Percentiles rank a stretch among this genome's conserved stretches.
Conservation (phyloP, 2,797 vertebrate species). For the Perdix hodgsoniae region DNA sequence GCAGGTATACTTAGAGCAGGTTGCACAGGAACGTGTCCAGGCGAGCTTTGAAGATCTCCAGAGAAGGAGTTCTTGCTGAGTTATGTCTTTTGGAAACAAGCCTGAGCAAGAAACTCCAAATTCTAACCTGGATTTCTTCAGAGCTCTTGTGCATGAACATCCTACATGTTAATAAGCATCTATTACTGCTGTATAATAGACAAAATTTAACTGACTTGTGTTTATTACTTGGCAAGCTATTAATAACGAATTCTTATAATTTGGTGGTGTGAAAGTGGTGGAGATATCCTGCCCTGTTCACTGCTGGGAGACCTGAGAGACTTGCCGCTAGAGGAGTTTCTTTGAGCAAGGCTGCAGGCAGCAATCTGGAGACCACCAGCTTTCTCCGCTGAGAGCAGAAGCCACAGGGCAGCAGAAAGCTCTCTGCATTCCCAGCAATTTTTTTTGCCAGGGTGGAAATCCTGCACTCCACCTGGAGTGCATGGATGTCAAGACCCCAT, state of each 20-base stretch:
- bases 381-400: neutral
- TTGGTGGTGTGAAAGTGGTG: neutral
- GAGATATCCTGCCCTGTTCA: neutral
- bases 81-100: neutral
- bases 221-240: neutral
- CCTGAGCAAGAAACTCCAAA: neutral
- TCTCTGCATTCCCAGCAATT: neutral
- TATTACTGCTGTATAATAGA: neutral
- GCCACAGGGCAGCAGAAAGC: neutral
- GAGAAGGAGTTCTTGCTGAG: neutral
- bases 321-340: fast-evolving
- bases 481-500: neutral
- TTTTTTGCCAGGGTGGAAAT: no score
- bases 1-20: neutral
- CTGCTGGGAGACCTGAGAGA: neutral
- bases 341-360: neutral
- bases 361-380: neutral
- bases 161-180: neutral
- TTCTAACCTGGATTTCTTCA: neutral
- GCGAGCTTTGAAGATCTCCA: neutral
- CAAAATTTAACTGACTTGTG: neutral
- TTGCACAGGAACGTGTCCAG: neutral
- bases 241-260: neutral
- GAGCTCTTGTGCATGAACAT: neutral
- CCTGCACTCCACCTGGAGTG: neutral